Percentiles rank a stretch among this genome's conserved stretches.
Evolutionary conservation across 2,797 vertebrate genomes (phyloP).

Genomic region (Gephyroberyx darwinii): DNA sequence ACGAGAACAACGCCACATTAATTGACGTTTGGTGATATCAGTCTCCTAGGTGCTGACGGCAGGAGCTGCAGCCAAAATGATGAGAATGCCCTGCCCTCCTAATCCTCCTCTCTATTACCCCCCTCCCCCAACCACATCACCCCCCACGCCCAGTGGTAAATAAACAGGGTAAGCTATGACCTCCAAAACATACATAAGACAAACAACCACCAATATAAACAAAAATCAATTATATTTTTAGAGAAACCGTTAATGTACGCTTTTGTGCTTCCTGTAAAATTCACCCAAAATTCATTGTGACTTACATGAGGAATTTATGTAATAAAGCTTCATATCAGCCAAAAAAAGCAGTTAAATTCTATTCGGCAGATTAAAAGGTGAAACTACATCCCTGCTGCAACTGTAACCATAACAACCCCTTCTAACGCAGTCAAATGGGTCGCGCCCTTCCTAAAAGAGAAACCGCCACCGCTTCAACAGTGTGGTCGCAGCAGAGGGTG

Average conservation of each 20-base stretch:
- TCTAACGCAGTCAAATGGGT: background rate
- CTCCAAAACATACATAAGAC: background rate
- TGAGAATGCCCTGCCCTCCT: constrained; percentile 40
- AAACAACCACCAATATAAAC: background rate
- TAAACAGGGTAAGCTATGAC: constrained; percentile 11
- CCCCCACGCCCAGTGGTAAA: constrained; percentile 14
- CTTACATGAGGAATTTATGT: background rate
- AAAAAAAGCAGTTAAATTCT: background rate
- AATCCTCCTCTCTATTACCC: constrained; percentile 36
- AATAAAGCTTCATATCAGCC: background rate
- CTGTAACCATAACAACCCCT: background rate
- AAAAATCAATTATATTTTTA: background rate
- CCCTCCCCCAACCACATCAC: background rate
- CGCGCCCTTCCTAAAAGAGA: background rate
- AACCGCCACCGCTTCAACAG: background rate
- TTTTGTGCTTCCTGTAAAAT: background rate
- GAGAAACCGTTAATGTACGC: background rate
- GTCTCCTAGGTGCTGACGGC: constrained; percentile 69
- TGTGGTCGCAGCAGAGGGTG: background rate
- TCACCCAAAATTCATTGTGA: background rate
- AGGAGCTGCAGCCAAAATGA: constrained; percentile 56
- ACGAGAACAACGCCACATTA: constrained; percentile 57
- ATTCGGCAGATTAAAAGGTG: background rate
- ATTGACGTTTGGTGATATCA: constrained; percentile 72
- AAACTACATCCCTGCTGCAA: background rate